Evolutionary conservation across 1,140 invertebrate genomes (phyloP), one percentile per base, ranked within the genome.

Genomic region (Listronotus oregonensis): DNA sequence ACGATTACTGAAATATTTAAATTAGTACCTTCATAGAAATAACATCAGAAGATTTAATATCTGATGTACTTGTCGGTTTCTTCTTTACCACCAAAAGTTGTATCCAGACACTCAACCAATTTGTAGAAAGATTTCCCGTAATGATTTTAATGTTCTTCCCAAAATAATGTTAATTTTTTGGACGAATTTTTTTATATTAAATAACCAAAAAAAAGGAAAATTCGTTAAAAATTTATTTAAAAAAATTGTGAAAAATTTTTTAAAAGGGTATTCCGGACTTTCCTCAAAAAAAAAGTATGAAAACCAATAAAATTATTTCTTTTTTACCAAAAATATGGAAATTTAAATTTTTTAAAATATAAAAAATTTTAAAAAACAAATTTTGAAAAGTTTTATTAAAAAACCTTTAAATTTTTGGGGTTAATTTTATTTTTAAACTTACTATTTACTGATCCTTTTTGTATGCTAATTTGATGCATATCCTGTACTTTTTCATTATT

Each of bases 401-500:
- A n/a, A n/a, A n/a, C n/a, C n/a, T n/a, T n/a, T n/a, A n/a, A n/a
- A n/a, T n/a, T n/a, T n/a, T n/a, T n/a, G n/a, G n/a, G n/a, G n/a
- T n/a, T n/a, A n/a, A n/a, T n/a, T 46, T 60, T 37, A 39, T 66
- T 8, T 54, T 44, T 31, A 32, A 34, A 56, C 74, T 78, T 77
- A 83, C 83, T 76, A 73, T 81, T 81, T 18, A 73, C 72, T 40
- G 76, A 67, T 49, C 75, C 73, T 6, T 78, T 77, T 12, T 84
- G 81, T 47, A 91, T 78, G 17, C 84, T 86, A 6, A 89, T 80
- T 68, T 87, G 87, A 71, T 84, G 85, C 46, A 82, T 77, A 7
- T 81, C 75, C 44, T 83, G 79, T n/a, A 85, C 80, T 70, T 83
- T 87, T 66, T 89, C 88, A 59, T 82, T 85, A 69, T 87, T 88